Conservation (phyloP, 2,888 invertebrate genomes). For the Anthrax anthrax region DNA sequence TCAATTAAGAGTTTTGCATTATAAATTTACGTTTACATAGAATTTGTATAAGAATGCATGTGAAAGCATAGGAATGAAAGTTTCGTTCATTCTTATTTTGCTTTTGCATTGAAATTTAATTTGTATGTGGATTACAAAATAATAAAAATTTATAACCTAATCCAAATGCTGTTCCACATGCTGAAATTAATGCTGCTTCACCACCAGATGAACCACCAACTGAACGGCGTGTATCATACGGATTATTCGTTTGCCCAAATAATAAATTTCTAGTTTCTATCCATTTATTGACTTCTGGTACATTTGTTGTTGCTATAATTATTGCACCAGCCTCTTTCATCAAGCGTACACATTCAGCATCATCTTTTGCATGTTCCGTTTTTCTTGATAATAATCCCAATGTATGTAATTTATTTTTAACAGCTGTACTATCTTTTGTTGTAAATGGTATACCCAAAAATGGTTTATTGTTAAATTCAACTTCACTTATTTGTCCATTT, state of each 20-base stretch:
- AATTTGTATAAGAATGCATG: no score
- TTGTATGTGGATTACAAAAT: slow-evolving; percentile 1
- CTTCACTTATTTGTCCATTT: slow-evolving; percentile 41
- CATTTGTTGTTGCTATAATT: slow-evolving; percentile 77
- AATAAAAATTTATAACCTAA: slow-evolving; percentile 42
- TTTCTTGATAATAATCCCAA: slow-evolving; percentile 50
- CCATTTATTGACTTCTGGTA: slow-evolving; percentile 91
- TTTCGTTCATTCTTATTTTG: no score
- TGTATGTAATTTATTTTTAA: slow-evolving; percentile 55
- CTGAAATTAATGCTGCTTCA: slow-evolving; percentile 59
- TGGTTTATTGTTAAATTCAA: slow-evolving; percentile 54
- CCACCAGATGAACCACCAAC: slow-evolving; percentile 91
- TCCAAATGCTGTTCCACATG: slow-evolving; percentile 70
- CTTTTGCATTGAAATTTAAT: no score
- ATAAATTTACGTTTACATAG: no score
- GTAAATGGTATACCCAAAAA: slow-evolving; percentile 87
- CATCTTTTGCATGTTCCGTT: slow-evolving; percentile 46
- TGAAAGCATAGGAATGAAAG: no score
- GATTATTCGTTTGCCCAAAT: slow-evolving; percentile 81
- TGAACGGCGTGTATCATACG: slow-evolving; percentile 71
- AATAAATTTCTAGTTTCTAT: slow-evolving; percentile 73
- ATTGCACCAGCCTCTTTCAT: slow-evolving; percentile 73
- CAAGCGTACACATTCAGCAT: slow-evolving; percentile 62
- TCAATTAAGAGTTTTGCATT: no score
- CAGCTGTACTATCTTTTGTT: slow-evolving; percentile 75